Evolutionary conservation across 2,113 vertebrate species (phyloP).

Genomic region (Labeo rohita): DNA sequence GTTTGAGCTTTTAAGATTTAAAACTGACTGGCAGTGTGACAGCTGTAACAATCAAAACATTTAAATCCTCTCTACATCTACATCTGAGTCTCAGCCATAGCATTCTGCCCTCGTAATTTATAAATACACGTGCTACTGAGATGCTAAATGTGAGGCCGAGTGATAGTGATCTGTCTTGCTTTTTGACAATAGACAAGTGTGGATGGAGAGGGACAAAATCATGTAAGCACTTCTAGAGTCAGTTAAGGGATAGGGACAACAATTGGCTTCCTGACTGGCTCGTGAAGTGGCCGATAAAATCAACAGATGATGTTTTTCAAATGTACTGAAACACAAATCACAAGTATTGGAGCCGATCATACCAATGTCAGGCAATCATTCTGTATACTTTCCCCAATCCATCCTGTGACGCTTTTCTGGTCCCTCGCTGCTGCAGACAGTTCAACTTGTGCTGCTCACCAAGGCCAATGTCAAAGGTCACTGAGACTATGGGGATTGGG

Average conservation of each 20-base stretch:
- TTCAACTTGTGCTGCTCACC: conserved; percentile 99
- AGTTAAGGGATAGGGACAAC: conserved; percentile 38
- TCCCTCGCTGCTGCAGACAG: conserved; percentile 99
- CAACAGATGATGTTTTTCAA: conserved; percentile 81
- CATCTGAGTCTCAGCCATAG: conserved; percentile 46
- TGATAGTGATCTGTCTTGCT: conserved; percentile 32
- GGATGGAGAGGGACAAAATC: conserved; percentile 30
- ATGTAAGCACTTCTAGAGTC: conserved; percentile 36
- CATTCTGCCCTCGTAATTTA: conserved; percentile 42
- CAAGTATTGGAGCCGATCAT: conserved; percentile 98
- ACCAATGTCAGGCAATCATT: conserved; percentile 99
- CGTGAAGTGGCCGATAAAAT: conserved; percentile 85
- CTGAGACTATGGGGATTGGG: conserved; percentile 78
- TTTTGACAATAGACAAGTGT: conserved; percentile 30
- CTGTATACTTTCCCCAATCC: conserved; percentile 99
- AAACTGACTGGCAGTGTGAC: conserved; percentile 54
- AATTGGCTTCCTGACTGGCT: conserved; percentile 58
- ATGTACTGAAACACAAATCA: conserved; percentile 90
- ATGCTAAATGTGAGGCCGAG: conserved; percentile 30
- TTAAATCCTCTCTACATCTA: conserved; percentile 10
- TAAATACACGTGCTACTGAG: conserved; percentile 7
- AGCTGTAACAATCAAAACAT: conserved; percentile 42
- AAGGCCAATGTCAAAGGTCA: conserved; percentile 99
- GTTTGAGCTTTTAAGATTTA: conserved; percentile 51
- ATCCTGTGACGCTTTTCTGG: conserved; percentile 99